These are phyloP conservation scores for Ruditapes philippinarum DNA, from an alignment of 1,140 invertebrate genomes.

Conservation along the genomic window DNA sequence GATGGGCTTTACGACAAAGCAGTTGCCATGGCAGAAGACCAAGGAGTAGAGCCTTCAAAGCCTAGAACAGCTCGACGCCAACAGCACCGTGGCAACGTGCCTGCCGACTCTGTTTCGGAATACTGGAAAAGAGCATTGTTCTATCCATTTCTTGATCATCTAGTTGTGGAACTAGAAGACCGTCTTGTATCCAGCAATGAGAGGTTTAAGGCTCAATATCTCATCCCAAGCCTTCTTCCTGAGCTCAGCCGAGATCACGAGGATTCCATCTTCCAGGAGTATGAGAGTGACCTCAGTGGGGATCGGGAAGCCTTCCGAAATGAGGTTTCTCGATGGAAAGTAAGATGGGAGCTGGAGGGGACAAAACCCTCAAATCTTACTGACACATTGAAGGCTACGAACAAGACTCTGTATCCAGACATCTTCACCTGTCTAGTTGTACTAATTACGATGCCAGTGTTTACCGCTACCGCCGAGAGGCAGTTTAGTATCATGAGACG, in stretches of 20 bases:
- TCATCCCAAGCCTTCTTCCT: conserved; percentile 27
- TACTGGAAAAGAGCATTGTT: conserved; percentile 40
- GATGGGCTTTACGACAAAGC: conserved; percentile 1
- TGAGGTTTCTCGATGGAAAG: conserved; percentile 19
- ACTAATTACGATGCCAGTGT: conserved; percentile 1
- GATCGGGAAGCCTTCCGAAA: background rate
- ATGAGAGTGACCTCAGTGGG: conserved; percentile 2
- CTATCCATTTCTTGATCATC: conserved; percentile 33
- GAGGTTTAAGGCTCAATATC: conserved; percentile 23
- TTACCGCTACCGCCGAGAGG: conserved; percentile 7
- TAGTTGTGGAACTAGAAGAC: conserved; percentile 38
- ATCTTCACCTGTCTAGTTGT: conserved; percentile 9
- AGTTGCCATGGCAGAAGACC: background rate
- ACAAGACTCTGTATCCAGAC: conserved; percentile 33
- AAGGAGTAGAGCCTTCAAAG: conserved; percentile 19
- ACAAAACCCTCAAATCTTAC: background rate
- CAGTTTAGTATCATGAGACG: conserved; percentile 21
- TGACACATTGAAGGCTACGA: background rate
- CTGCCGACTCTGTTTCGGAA: background rate
- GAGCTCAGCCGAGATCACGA: background rate
- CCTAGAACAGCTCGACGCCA: conserved; percentile 7
- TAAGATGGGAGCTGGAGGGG: background rate
- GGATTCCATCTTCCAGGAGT: conserved; percentile 20
- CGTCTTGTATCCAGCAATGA: background rate
- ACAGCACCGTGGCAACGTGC: conserved; percentile 21